Percentiles rank a stretch among this genome's conserved stretches.
Conservation (phyloP, 2,797 vertebrate genomes). For the Salmo trutta region DNA sequence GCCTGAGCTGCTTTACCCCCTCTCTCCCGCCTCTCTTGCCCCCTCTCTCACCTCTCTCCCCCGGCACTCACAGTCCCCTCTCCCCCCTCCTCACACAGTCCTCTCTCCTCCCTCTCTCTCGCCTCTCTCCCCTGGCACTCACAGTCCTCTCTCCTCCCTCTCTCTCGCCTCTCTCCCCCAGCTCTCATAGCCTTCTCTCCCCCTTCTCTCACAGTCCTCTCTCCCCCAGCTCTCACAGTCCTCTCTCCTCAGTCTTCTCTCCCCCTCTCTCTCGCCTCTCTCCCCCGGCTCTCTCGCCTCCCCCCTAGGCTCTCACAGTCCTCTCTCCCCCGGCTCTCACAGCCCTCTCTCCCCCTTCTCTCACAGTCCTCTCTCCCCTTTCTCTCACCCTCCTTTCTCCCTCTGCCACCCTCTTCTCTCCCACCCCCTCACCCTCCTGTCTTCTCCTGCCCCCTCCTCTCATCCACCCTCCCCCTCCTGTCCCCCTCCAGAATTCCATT, state of each 20-base stretch:
- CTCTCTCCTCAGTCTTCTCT: not conserved
- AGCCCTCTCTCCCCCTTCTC: not conserved
- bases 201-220: not conserved
- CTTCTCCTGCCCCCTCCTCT: constrained; percentile 17
- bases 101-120: no score
- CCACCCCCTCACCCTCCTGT: constrained; percentile 35
- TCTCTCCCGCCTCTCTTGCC: no score
- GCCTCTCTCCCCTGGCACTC: no score
- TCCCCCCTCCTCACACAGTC: not conserved
- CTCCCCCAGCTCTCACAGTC: not conserved
- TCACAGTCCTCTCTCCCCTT: not conserved
- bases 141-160: no score
- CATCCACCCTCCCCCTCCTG: constrained; percentile 19
- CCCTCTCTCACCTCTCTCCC: no score
- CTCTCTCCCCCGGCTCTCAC: constrained; percentile 19
- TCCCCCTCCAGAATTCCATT: constrained; percentile 23
- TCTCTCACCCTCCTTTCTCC: not conserved
- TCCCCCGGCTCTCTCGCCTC: constrained; percentile 12
- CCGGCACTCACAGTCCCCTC: not conserved
- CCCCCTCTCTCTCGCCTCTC: constrained; percentile 3
- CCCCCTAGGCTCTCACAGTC: not conserved
- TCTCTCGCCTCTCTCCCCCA: no score
- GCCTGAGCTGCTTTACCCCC: no score
- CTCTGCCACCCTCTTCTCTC: constrained; percentile 14
- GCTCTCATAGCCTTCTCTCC: no score